Evolutionary conservation across 2,113 vertebrate genomes (phyloP).

Genomic region (Oryzias celebensis): DNA sequence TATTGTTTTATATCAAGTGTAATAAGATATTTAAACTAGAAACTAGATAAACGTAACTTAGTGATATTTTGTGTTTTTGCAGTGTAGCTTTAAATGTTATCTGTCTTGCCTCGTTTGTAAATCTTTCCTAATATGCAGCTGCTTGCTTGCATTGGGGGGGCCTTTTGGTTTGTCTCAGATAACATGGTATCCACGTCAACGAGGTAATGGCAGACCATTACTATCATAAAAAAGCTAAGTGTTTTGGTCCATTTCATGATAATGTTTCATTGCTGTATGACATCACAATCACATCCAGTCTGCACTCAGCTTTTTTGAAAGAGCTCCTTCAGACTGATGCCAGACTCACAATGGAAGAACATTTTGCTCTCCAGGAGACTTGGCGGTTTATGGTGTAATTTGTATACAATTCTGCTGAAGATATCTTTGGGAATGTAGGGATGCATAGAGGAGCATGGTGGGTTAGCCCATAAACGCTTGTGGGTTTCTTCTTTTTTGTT

Average conservation of each 20-base stretch:
- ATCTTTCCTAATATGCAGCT: no score
- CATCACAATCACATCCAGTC: constrained; percentile 24
- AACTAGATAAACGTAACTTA: no score
- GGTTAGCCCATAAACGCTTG: constrained; percentile 52
- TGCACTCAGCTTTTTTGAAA: constrained; percentile 18
- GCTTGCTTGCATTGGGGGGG: no score
- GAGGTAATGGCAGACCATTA: no score
- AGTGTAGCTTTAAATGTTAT: no score
- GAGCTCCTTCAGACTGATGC: constrained; percentile 9
- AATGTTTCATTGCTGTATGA: constrained; percentile 18
- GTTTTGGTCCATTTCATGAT: constrained; percentile 25
- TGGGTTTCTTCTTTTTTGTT: constrained; percentile 37
- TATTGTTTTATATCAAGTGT: no score
- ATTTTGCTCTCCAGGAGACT: constrained; percentile 39
- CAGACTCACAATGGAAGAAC: constrained; percentile 25
- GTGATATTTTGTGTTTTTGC: no score
- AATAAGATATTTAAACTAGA: no score
- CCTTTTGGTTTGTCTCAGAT: no score
- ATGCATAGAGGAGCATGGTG: constrained; percentile 13
- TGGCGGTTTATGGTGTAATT: constrained; percentile 53
- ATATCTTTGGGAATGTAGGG: constrained; percentile 35
- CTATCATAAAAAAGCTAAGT: constrained; percentile 8
- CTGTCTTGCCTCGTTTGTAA: no score
- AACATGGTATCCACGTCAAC: no score
- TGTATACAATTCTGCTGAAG: constrained; percentile 45